A percentile compares a stretch with the other conserved stretches of the same genome.
These are phyloP conservation scores for Aplocera efformata DNA, from an alignment of 2,888 invertebrate genomes.

Conservation along the genomic window DNA sequence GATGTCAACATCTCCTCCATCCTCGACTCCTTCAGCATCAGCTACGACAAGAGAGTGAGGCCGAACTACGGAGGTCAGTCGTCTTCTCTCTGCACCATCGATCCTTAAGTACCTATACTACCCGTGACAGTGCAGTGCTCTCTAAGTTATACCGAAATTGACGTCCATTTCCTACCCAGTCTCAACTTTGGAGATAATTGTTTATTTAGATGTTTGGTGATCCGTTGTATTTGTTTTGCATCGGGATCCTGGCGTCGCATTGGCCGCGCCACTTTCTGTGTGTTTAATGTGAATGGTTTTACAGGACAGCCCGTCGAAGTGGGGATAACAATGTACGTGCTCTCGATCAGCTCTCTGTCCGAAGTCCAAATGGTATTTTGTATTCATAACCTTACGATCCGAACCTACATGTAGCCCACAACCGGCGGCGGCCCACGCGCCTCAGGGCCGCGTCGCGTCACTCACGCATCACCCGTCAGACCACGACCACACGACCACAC, in stretches of 20 bases:
- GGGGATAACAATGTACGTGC: conserved; percentile 91
- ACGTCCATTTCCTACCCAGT: too few species aligned
- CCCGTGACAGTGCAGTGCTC: too few species aligned
- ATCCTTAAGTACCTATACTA: neutral
- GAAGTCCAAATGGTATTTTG: conserved; percentile 87
- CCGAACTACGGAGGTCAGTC: conserved; percentile 95
- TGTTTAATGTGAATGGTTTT: conserved; percentile 32
- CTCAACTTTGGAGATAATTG: too few species aligned
- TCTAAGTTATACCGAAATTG: too few species aligned
- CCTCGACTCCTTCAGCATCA: conserved; percentile 94
- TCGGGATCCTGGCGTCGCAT: too few species aligned
- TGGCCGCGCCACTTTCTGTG: conserved; percentile 5
- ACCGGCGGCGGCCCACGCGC: too few species aligned
- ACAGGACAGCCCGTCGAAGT: conserved; percentile 90
- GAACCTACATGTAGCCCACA: conserved; percentile 25
- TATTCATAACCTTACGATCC: conserved; percentile 22
- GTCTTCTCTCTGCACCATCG: neutral
- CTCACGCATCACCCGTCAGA: conserved; percentile 22
- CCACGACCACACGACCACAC: too few species aligned
- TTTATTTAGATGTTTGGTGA: too few species aligned
- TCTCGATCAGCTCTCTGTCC: conserved; percentile 91
- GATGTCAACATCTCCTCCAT: conserved; percentile 95
- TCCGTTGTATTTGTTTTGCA: too few species aligned
- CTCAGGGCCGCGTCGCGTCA: conserved; percentile 28
- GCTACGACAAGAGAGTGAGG: conserved; percentile 98